These are phyloP conservation scores for Andrena praecox DNA, from an alignment of 2,888 invertebrate species.

Conservation along the genomic window DNA sequence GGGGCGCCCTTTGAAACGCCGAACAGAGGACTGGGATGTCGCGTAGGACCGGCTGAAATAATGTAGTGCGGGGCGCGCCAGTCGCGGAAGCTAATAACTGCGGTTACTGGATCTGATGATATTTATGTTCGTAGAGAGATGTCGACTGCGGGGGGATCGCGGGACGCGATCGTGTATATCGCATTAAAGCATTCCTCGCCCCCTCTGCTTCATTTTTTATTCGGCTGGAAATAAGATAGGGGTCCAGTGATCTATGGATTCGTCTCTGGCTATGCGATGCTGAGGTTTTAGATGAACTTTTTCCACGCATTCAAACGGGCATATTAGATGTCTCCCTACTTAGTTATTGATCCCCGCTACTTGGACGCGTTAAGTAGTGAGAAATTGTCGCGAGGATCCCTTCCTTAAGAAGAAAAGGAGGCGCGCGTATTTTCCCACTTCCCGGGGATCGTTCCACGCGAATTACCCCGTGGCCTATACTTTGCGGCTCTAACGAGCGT, in stretches of 20 bases:
- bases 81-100: slow-evolving; percentile 59
- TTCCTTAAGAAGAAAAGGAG: slow-evolving; percentile 32
- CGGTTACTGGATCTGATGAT: slow-evolving; percentile 38
- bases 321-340: slow-evolving; percentile 4
- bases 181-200: background rate
- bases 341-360: slow-evolving; percentile 4
- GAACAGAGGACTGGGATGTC: slow-evolving; percentile 31
- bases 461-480: slow-evolving; percentile 55
- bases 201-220: background rate
- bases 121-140: slow-evolving; percentile 36
- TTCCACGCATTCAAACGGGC: too few species aligned
- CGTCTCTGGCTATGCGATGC: too few species aligned
- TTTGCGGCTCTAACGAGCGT: slow-evolving; percentile 53
- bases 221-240: too few species aligned
- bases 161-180: slow-evolving; percentile 8
- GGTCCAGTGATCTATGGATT: too few species aligned
- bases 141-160: background rate
- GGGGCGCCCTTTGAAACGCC: slow-evolving; percentile 63
- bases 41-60: slow-evolving; percentile 55
- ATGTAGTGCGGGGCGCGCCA: slow-evolving; percentile 33
- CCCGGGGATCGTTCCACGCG: slow-evolving; percentile 48
- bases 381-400: slow-evolving; percentile 16
- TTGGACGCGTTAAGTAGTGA: slow-evolving; percentile 5
- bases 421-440: slow-evolving; percentile 27
- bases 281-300: too few species aligned